Conservation (phyloP, 2,113 vertebrate species). For the Aspidoscelis tigris region DNA sequence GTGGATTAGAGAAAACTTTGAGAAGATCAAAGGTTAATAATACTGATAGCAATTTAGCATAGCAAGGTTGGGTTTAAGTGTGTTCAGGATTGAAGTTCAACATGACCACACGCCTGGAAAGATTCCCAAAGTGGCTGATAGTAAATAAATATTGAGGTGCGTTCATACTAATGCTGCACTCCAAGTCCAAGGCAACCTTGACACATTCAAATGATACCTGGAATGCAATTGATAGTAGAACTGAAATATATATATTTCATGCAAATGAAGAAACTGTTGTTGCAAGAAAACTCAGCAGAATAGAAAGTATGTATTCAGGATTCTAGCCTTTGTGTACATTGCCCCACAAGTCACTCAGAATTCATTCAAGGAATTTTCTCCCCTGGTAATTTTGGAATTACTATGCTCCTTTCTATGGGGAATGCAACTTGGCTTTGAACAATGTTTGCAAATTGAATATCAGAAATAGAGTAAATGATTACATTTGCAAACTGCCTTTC, state of each 20-base stretch:
- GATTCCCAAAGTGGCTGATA: neutral
- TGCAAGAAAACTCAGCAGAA: too few relatives aligned
- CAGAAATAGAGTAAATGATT: neutral
- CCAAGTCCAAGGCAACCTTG: neutral
- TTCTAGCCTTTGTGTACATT: too few relatives aligned
- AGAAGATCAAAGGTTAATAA: neutral
- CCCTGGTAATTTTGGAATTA: too few relatives aligned
- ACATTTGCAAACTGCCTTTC: neutral
- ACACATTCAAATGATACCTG: neutral
- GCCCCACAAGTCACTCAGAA: too few relatives aligned
- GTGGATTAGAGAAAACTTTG: slow-evolving; percentile 1
- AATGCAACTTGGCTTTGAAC: neutral
- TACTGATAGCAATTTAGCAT: neutral
- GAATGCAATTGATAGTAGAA: neutral
- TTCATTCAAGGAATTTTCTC: too few relatives aligned
- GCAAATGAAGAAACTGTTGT: neutral
- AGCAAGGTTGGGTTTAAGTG: neutral
- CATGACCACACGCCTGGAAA: neutral
- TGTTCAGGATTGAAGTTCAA: neutral
- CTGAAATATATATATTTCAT: neutral
- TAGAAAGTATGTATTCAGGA: too few relatives aligned
- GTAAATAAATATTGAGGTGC: neutral
- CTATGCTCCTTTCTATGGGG: neutral
- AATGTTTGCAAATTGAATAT: neutral
- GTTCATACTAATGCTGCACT: neutral